Base-by-base conservation (phyloP, 2,888 invertebrate species). In the Archaeoteleia sp. region DNA sequence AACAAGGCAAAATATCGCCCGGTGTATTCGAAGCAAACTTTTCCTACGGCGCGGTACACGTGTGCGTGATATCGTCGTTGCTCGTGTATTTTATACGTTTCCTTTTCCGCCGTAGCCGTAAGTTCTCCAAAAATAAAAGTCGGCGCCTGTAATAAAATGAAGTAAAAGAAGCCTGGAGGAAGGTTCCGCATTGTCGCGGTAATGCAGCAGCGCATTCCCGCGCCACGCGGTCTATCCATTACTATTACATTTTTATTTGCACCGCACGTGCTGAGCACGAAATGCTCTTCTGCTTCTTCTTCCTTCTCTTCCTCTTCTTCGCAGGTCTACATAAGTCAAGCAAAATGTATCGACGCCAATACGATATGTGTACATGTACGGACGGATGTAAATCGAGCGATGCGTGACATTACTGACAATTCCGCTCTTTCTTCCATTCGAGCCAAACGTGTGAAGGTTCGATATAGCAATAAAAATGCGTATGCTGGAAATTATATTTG, bases 211-310 rank as follows among this genome's bases (percentile, higher is more conserved):
- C 58, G 67, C 67, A 67, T 67, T 72, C 65, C 20, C 63, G 35
- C 53, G 66, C 65, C 61, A 54, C 74, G 70, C 67, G 69, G 70
- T 68, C 67, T 71, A 75, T 74, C 73, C 74, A 72, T 75, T 76
- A 73, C 69, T 73, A 75, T 74, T 74, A 73, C 72, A 68, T 73
- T 76, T 74, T 75, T 76, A 76, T 74, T 75, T 75, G 73, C 68
- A 12, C 40, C 48, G 51, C 53, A 55, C 67, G 68, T 71, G 71
- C 63, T 35, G 61, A 51, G 49, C 63, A 40, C 53, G 40, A 51
- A 60, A 70, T 60, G 37, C 62, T 54, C 49, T 49, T 55, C 48
- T 30, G 27, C 29, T 32, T 55, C 37, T 43, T 32, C 37, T 29
- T 43, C 27, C 29, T 35, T 42, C 42, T 15, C 25, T 35, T 45